phyloP scores from a whole-genome alignment of 2,797 vertebrate genomes.

The Sebastolobus altivelis region DNA sequence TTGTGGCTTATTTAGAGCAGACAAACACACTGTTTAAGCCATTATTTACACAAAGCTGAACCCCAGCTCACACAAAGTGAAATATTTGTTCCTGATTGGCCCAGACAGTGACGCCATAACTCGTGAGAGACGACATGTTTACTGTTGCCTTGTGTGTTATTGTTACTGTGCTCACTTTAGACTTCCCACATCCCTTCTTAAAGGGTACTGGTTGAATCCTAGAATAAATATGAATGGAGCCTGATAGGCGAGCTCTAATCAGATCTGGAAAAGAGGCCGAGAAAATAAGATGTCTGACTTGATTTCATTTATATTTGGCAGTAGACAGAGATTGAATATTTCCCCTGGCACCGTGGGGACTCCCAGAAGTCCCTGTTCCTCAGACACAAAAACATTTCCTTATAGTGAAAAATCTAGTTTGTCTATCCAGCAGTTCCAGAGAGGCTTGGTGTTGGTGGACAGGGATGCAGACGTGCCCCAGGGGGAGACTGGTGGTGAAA shows the following conservation, averaged over 20 bases:
- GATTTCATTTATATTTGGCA: conserved; percentile 60
- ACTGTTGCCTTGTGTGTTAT: conserved; percentile 64
- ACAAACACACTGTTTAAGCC: background rate
- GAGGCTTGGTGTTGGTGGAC: conserved; percentile 32
- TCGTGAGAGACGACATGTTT: conserved; percentile 61
- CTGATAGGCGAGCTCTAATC: conserved; percentile 52
- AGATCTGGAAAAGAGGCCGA: conserved; percentile 51
- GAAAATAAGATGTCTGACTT: conserved; percentile 44
- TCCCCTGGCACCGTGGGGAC: conserved; percentile 14
- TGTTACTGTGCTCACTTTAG: conserved; percentile 54
- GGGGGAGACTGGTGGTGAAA: conserved; percentile 61
- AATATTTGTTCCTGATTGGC: conserved; percentile 39
- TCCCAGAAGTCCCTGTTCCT: conserved; percentile 13
- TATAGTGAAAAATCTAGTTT: conserved; percentile 19
- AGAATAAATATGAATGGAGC: conserved; percentile 49
- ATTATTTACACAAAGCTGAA: conserved; percentile 1
- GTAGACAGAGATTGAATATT: conserved; percentile 26
- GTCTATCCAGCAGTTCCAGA: conserved; percentile 20
- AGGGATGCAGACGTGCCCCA: conserved; percentile 59
- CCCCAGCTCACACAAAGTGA: conserved; percentile 3
- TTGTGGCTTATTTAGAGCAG: background rate
- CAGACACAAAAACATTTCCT: conserved; percentile 16
- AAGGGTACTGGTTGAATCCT: background rate
- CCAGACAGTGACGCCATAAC: conserved; percentile 46
- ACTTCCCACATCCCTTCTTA: conserved; percentile 56